Percentiles rank a stretch among this genome's conserved stretches.
phyloP scores from a whole-genome alignment of 1,140 invertebrate species.

The Brachionus plicatilis region DNA sequence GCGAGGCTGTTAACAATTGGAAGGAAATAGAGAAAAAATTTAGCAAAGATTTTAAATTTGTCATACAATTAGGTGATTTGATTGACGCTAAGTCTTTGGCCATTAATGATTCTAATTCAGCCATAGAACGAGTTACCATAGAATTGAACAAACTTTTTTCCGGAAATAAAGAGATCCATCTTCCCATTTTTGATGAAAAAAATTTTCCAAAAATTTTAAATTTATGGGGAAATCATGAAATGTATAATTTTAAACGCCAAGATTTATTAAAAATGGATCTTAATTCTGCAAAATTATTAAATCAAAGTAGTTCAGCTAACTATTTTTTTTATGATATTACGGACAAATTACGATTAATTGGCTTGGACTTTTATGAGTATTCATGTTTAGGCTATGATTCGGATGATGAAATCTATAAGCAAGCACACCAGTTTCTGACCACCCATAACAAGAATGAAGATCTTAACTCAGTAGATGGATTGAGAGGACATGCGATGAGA shows the following conservation, averaged over 20 bases:
- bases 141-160: slow-evolving; percentile 41
- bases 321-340: slow-evolving; percentile 21
- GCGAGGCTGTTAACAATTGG: slow-evolving; percentile 50
- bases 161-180: slow-evolving; percentile 26
- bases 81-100: slow-evolving; percentile 51
- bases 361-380: slow-evolving; percentile 52
- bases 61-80: slow-evolving; percentile 54
- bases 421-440: slow-evolving; percentile 43
- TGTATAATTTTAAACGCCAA: slow-evolving; percentile 52
- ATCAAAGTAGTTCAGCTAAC: slow-evolving; percentile 21
- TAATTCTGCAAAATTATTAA: slow-evolving; percentile 24
- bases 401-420: slow-evolving; percentile 41
- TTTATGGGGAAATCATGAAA: slow-evolving; percentile 54
- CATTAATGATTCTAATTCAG: slow-evolving; percentile 34
- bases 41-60: slow-evolving; percentile 44
- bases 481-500: slow-evolving; percentile 45
- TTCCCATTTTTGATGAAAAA: slow-evolving; percentile 42
- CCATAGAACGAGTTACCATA: slow-evolving; percentile 39
- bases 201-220: slow-evolving; percentile 45
- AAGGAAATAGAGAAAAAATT: slow-evolving; percentile 39
- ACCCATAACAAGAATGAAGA: slow-evolving; percentile 48
- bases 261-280: slow-evolving; percentile 44
- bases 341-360: slow-evolving; percentile 13
- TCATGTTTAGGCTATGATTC: slow-evolving; percentile 47
- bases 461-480: slow-evolving; percentile 46